Percentiles rank a stretch among this genome's conserved stretches.
Evolutionary conservation across 2,113 vertebrate species (phyloP).

Genomic region (Pelusios castaneus): DNA sequence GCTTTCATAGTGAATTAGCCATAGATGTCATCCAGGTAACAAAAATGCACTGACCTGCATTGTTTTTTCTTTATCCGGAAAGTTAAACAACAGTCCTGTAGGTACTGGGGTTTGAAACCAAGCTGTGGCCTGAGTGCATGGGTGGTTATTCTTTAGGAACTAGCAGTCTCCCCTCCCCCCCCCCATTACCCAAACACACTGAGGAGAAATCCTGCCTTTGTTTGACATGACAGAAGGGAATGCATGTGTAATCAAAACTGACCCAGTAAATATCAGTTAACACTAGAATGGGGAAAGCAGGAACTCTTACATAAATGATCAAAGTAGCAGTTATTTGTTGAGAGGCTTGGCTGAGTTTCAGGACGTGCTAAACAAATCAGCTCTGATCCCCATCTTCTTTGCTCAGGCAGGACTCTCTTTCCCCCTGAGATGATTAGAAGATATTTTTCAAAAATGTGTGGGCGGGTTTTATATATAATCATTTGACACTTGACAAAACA

Average conservation of each 20-base stretch:
- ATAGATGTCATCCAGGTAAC: conserved; percentile 89
- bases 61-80: background rate
- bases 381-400: rapidly evolving
- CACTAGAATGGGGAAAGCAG: background rate
- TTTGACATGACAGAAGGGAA: background rate
- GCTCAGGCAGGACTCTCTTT: background rate
- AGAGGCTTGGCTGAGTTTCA: background rate
- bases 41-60: background rate
- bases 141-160: background rate
- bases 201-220: background rate
- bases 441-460: background rate
- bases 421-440: background rate
- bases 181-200: background rate
- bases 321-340: background rate
- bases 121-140: background rate
- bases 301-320: rapidly evolving
- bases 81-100: background rate
- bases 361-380: background rate
- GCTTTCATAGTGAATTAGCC: conserved; percentile 85
- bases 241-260: background rate
- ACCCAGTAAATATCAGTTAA: rapidly evolving
- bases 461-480: background rate
- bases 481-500: rapidly evolving
- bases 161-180: background rate
- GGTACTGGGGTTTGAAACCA: background rate